These are phyloP conservation scores for Drosophila azteca DNA, from an alignment of 1,140 invertebrate species.

Conservation along the genomic window DNA sequence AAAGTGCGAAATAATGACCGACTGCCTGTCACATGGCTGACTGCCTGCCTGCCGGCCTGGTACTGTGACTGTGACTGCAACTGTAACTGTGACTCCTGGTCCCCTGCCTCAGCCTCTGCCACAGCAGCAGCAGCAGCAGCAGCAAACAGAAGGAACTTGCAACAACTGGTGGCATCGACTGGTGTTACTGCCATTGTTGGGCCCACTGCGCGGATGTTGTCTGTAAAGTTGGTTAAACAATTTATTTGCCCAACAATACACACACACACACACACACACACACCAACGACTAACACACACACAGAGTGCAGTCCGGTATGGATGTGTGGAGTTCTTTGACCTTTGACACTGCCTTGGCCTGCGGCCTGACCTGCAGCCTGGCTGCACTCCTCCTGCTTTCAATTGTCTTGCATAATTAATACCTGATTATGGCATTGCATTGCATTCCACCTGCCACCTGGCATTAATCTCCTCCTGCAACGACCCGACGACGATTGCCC, in stretches of 20 bases:
- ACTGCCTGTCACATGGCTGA: slow-evolving; percentile 61
- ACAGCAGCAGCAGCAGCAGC: not conserved
- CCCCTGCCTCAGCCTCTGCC: not conserved
- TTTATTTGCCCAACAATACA: slow-evolving; percentile 42
- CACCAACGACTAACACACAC: not conserved
- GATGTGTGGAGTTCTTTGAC: slow-evolving; percentile 39
- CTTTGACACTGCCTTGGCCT: slow-evolving; percentile 37
- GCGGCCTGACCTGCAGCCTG: not conserved
- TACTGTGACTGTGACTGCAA: slow-evolving; percentile 18
- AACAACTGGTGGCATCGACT: slow-evolving; percentile 34
- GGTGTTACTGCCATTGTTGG: slow-evolving; percentile 1
- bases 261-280: slow-evolving; percentile 3
- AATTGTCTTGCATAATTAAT: slow-evolving; percentile 38
- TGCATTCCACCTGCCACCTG: not conserved
- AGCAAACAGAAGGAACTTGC: slow-evolving; percentile 11
- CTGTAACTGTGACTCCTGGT: slow-evolving; percentile 21
- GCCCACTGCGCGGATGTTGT: slow-evolving; percentile 42
- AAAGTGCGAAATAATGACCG: slow-evolving; percentile 66
- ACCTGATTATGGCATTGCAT: slow-evolving; percentile 51
- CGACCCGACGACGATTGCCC: slow-evolving; percentile 15
- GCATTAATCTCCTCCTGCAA: slow-evolving; percentile 28
- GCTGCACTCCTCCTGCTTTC: too few species aligned
- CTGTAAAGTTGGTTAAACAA: slow-evolving; percentile 63
- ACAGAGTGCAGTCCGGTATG: too few species aligned
- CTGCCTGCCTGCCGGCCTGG: slow-evolving; percentile 35